Percentiles rank a stretch among this genome's conserved stretches.
These are phyloP conservation scores for Monopterus albus DNA, from an alignment of 2,113 vertebrate genomes.

Conservation along the genomic window DNA sequence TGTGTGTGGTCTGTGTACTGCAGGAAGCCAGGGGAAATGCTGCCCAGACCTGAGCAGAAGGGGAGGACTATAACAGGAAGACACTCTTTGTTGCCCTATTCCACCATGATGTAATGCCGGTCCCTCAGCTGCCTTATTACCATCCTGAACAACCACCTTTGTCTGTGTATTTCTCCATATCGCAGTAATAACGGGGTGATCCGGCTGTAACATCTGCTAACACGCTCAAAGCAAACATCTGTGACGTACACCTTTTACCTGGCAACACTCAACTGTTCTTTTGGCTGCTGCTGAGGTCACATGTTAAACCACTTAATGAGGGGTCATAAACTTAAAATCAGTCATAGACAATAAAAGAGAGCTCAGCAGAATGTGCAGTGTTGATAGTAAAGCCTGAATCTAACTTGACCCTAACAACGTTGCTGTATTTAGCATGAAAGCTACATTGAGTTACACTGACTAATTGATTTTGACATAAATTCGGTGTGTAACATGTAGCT, in stretches of 20 bases:
- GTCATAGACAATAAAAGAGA: slow-evolving; percentile 60
- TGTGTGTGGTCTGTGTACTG: slow-evolving; percentile 50
- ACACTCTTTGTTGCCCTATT: slow-evolving; percentile 76
- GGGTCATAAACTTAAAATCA: slow-evolving; percentile 62
- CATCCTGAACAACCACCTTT: slow-evolving; percentile 20
- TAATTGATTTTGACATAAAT: slow-evolving; percentile 13
- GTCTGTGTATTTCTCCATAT: slow-evolving; percentile 45
- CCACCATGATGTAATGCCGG: slow-evolving; percentile 72
- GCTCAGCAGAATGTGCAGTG: not conserved
- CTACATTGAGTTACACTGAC: not conserved
- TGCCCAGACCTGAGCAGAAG: slow-evolving; percentile 66
- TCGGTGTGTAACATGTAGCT: not conserved
- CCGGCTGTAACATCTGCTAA: slow-evolving; percentile 58
- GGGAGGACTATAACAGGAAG: slow-evolving; percentile 78
- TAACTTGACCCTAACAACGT: slow-evolving; percentile 17
- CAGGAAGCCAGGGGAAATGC: slow-evolving; percentile 65
- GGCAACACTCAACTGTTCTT: slow-evolving; percentile 51
- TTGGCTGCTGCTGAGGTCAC: slow-evolving; percentile 31
- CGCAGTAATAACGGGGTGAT: slow-evolving; percentile 42
- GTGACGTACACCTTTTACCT: slow-evolving; percentile 47
- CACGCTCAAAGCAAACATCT: slow-evolving; percentile 46
- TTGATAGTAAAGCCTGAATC: slow-evolving; percentile 41
- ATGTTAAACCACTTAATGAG: slow-evolving; percentile 61
- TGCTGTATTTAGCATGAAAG: slow-evolving; percentile 13
- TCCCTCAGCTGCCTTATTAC: slow-evolving; percentile 45